Base-by-base conservation (phyloP, 2,888 invertebrate genomes). In the Platycnemis pennipes region DNA sequence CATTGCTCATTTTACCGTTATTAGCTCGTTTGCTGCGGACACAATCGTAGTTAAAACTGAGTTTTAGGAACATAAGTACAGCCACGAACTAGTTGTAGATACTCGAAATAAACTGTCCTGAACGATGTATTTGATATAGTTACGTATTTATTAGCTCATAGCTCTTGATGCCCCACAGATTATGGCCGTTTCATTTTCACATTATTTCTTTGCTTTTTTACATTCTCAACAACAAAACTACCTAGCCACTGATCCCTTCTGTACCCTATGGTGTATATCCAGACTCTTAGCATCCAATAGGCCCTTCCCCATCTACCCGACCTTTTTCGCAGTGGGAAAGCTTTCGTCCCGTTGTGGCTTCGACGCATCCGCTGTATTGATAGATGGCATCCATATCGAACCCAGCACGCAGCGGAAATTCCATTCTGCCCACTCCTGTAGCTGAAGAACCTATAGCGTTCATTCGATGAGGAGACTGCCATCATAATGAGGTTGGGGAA, bases 371-470 rank as follows among this genome's bases (percentile, higher is more conserved):
- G 86, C 44, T 26, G 13, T 22, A 86, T 44, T 46, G 46, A 87
- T 87, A n/a, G 45, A 87, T 87, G 87, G 87, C 87, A 87, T 87
- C 87, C 45, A 42, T 87, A 87, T 44, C 13, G 37, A 46, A 87
- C 16, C n/a, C n/a, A 46, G 45, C 87, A 45, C 7, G 46, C 19
- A n/a, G 45, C 87, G 87, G 45, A 45, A 87, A 87, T 44, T 87
- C 45, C 45, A 45, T 46, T 22, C 45, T 26, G 77, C 31, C 31
- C 13, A 77, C 77, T 37, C 37, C 31, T 26, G 63, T 63, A 63
- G 1, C n/a, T n/a, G n/a, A n/a, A n/a, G n/a, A n/a, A n/a, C n/a
- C n/a, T n/a, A n/a, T n/a, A n/a, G n/a, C n/a, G n/a, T n/a, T n/a
- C n/a, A n/a, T n/a, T n/a, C n/a, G n/a, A n/a, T n/a, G n/a, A n/a